phyloP scores from a whole-genome alignment of 2,113 vertebrate genomes.

The Oryzias javanicus region DNA sequence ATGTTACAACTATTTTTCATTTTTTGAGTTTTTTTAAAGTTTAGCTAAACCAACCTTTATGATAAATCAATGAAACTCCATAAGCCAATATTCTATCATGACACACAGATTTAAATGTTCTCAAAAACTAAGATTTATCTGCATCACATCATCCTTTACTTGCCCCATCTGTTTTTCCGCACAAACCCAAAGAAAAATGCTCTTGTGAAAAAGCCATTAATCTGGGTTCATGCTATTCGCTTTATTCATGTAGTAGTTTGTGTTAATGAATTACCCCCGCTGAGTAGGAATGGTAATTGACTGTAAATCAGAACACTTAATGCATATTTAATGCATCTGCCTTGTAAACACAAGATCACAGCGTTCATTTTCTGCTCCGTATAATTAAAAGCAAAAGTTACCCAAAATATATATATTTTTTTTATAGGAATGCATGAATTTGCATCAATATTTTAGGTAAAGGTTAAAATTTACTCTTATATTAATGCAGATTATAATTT shows the following conservation, averaged over 20 bases:
- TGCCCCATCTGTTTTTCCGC: not conserved
- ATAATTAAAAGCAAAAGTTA: conserved; percentile 8
- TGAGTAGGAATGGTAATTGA: conserved; percentile 34
- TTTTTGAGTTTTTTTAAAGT: too few relatives aligned
- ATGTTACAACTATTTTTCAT: too few relatives aligned
- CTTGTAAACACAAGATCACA: conserved; percentile 23
- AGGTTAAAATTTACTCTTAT: too few relatives aligned
- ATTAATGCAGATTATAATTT: too few relatives aligned
- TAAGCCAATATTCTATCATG: too few relatives aligned
- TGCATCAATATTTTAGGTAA: too few relatives aligned
- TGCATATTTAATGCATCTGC: conserved; percentile 38
- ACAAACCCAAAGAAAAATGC: not conserved
- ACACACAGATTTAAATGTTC: too few relatives aligned
- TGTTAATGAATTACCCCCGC: conserved; percentile 39
- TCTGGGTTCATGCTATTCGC: conserved; percentile 37
- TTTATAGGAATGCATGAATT: too few relatives aligned
- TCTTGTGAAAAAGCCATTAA: conserved; percentile 29
- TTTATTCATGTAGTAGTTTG: conserved; percentile 12
- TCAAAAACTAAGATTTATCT: too few relatives aligned
- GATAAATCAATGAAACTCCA: too few relatives aligned
- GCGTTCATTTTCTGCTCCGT: conserved; percentile 26
- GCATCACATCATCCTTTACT: conserved; percentile 2
- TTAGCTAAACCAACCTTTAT: too few relatives aligned
- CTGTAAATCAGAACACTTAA: conserved; percentile 44
- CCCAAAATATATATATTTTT: not conserved